phyloP scores from a whole-genome alignment of 2,888 invertebrate species.

The Nomada ferruginata region DNA sequence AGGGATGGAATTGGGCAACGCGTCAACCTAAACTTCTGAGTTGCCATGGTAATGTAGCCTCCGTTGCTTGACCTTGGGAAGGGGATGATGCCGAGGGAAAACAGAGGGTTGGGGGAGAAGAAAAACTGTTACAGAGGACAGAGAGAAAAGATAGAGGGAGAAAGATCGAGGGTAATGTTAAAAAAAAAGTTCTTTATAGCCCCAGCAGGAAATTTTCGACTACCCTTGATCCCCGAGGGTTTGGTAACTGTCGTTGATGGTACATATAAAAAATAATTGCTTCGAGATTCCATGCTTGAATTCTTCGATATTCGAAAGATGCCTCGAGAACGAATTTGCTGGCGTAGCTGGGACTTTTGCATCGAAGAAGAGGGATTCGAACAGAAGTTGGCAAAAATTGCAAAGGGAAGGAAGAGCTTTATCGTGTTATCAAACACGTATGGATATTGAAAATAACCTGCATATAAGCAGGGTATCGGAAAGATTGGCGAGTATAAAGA shows the following conservation, averaged over 20 bases:
- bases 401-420: background rate
- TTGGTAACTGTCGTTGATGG: constrained; percentile 18
- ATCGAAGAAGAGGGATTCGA: background rate
- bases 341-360: background rate
- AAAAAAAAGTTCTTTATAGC: constrained; percentile 29
- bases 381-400: background rate
- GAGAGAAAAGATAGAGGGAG: constrained; percentile 9
- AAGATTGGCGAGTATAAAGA: constrained; percentile 5
- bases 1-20: constrained; percentile 71
- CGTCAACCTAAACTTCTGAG: constrained; percentile 77
- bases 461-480: background rate
- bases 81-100: constrained; percentile 44
- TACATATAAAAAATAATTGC: constrained; percentile 34
- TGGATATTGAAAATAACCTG: background rate
- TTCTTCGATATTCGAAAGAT: background rate
- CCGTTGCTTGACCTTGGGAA: constrained; percentile 76
- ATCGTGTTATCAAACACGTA: background rate
- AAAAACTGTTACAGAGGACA: constrained; percentile 16
- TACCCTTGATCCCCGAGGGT: background rate
- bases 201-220: constrained; percentile 36
- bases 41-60: constrained; percentile 78
- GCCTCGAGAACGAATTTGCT: background rate
- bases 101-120: constrained; percentile 11
- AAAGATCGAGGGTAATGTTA: constrained; percentile 21
- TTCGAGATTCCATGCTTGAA: background rate